Conservation (phyloP, 2,797 vertebrate species). For the Bradypodion ventrale region DNA sequence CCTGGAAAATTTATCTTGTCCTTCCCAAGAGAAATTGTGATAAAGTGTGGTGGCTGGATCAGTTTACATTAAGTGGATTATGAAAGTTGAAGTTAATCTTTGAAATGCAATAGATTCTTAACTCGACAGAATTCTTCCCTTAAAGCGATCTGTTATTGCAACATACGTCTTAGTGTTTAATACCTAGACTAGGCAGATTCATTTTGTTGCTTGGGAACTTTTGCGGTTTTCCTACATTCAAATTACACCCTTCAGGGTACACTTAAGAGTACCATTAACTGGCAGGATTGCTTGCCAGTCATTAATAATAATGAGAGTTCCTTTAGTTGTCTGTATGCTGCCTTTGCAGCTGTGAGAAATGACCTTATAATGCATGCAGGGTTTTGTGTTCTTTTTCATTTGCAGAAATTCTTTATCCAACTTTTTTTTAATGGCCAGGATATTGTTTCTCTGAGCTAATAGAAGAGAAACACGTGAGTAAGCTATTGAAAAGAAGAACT, state of each 20-base stretch:
- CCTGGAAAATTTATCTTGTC: background rate
- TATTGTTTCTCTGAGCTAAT: background rate
- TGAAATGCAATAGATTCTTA: constrained; percentile 37
- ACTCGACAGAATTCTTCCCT: constrained; percentile 23
- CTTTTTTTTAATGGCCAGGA: background rate
- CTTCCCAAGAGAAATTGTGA: background rate
- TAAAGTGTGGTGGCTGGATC: constrained; percentile 21
- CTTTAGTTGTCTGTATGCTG: background rate
- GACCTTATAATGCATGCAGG: background rate
- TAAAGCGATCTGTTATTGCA: constrained; percentile 23
- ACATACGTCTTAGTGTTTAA: constrained; percentile 22
- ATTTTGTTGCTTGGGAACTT: constrained; percentile 29
- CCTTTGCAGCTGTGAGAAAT: constrained; percentile 30
- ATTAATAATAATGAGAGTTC: constrained; percentile 27
- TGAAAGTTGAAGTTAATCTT: constrained; percentile 39
- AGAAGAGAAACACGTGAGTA: too few species aligned
- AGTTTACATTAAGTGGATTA: constrained; percentile 23
- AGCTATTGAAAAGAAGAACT: too few species aligned
- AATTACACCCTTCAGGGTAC: constrained; percentile 23
- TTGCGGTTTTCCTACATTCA: constrained; percentile 27
- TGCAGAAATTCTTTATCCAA: constrained; percentile 37
- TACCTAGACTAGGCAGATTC: constrained; percentile 2
- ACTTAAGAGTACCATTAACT: constrained; percentile 8
- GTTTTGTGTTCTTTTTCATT: constrained; percentile 16
- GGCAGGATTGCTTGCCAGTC: constrained; percentile 29